These are phyloP conservation scores for Brachypteracias leptosomus DNA, from an alignment of 2,113 vertebrate species.

Conservation along the genomic window DNA sequence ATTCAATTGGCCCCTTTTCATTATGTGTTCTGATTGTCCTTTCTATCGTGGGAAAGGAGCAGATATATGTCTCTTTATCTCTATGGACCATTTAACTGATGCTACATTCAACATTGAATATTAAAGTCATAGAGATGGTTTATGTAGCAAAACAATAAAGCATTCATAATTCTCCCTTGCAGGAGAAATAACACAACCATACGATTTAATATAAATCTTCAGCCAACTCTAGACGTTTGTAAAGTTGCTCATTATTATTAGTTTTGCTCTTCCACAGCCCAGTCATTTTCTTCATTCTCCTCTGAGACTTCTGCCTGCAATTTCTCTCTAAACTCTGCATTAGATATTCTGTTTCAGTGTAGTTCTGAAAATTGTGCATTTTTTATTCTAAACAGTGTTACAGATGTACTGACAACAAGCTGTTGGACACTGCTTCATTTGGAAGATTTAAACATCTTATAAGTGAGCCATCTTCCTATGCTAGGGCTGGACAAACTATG, in stretches of 20 bases:
- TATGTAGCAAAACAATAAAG: constrained; percentile 22
- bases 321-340: not conserved
- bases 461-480: not conserved
- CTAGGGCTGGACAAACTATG: not conserved
- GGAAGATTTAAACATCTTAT: not conserved
- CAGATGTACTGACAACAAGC: not conserved
- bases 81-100: not conserved
- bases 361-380: not conserved
- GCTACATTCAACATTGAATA: not conserved
- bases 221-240: not conserved
- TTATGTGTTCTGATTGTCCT: not conserved
- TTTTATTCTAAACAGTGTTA: not conserved
- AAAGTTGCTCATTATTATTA: not conserved
- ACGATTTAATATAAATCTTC: not conserved
- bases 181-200: not conserved
- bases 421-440: not conserved
- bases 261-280: not conserved
- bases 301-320: not conserved
- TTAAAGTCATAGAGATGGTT: not conserved
- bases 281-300: not conserved
- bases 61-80: not conserved
- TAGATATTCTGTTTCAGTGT: not conserved
- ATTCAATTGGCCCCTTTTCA: not conserved
- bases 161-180: not conserved
- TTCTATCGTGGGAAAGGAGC: not conserved